Evolutionary conservation across 2,113 vertebrate genomes (phyloP).

Genomic region (Castor canadensis): DNA sequence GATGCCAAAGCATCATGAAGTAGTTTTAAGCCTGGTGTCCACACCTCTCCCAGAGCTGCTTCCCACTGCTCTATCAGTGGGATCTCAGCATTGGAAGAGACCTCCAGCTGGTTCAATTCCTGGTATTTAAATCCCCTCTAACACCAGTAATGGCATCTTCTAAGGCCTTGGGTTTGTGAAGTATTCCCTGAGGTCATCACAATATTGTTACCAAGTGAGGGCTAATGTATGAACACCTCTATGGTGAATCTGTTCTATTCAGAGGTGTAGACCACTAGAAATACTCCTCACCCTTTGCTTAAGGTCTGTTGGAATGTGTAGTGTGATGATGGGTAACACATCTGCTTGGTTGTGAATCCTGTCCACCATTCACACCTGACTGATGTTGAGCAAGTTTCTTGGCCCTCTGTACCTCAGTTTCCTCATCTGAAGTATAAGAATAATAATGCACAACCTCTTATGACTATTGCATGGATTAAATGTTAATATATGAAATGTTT

Average conservation of each 20-base stretch:
- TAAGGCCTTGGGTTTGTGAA: neutral
- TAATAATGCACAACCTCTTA: neutral
- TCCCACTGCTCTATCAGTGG: neutral
- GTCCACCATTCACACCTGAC: neutral
- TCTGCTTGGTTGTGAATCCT: neutral
- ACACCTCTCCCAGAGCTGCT: neutral
- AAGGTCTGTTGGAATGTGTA: neutral
- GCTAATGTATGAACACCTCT: neutral
- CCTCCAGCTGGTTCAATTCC: neutral
- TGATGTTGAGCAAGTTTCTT: neutral
- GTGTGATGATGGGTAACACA: neutral
- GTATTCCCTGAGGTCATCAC: neutral
- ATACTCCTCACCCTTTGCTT: neutral
- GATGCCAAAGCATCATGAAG: neutral
- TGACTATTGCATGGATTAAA: neutral
- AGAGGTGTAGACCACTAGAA: neutral
- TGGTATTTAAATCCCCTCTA: neutral
- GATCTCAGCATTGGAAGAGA: neutral
- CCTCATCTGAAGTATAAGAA: neutral
- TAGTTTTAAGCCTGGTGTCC: neutral
- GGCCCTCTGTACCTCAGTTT: conserved; percentile 17
- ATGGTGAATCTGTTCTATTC: neutral
- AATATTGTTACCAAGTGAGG: neutral
- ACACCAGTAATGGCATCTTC: neutral
- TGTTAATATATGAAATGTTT: neutral